Percentiles rank a stretch among this genome's conserved stretches.
These are phyloP conservation scores for Isaurus tuberculatus DNA, from an alignment of 92 coral and sea anemone genomes.

Conservation along the genomic window DNA sequence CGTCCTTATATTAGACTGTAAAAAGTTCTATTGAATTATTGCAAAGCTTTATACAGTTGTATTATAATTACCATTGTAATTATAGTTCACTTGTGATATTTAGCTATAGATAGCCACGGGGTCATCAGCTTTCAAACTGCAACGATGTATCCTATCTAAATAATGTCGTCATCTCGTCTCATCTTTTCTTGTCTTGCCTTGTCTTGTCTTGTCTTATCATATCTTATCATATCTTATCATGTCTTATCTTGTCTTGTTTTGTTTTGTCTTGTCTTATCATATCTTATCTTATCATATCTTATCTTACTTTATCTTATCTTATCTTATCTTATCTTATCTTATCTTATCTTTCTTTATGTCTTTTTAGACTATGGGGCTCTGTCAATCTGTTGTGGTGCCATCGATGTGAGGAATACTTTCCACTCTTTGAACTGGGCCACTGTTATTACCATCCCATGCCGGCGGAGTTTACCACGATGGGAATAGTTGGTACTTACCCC, in stretches of 20 bases:
- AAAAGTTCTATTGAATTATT: too few relatives aligned
- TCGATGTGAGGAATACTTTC: slow-evolving; percentile 85
- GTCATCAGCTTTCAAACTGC: too few relatives aligned
- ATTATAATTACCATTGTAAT: too few relatives aligned
- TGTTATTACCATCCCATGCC: slow-evolving; percentile 85
- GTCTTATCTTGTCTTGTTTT: background rate
- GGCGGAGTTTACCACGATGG: slow-evolving; percentile 61
- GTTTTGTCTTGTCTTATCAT: background rate
- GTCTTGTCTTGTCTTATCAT: background rate
- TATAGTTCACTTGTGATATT: too few relatives aligned
- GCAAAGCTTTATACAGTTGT: too few relatives aligned
- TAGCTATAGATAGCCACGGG: too few relatives aligned
- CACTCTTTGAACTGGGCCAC: slow-evolving; percentile 87
- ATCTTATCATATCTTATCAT: background rate
- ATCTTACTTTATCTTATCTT: slow-evolving; percentile 7
- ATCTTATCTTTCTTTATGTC: background rate
- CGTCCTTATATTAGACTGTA: too few relatives aligned
- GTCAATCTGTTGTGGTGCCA: slow-evolving; percentile 79
- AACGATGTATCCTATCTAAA: too few relatives aligned
- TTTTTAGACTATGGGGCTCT: slow-evolving; percentile 87
- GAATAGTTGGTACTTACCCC: slow-evolving; percentile 82
- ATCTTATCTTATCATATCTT: background rate
- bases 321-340: slow-evolving; percentile 7
- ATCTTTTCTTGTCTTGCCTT: too few relatives aligned
- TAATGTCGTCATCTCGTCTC: slow-evolving; percentile 3